These are phyloP conservation scores for Enhydra lutris DNA, from an alignment of 2,113 vertebrate genomes.

Conservation along the genomic window DNA sequence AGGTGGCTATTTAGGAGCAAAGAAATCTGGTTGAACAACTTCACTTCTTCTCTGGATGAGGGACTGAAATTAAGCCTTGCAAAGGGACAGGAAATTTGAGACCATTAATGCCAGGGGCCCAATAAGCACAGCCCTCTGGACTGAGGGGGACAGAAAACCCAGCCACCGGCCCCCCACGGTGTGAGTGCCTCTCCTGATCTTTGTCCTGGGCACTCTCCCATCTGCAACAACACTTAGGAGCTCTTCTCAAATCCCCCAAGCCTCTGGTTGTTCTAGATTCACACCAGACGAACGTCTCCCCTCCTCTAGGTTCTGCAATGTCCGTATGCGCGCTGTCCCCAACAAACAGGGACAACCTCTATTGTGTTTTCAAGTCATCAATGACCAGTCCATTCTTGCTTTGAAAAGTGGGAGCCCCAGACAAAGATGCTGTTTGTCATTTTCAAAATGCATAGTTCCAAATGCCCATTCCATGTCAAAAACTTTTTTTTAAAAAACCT, in stretches of 20 bases:
- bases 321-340: neutral
- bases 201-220: fast-evolving
- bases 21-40: neutral
- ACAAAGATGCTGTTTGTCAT: neutral
- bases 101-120: too few species aligned
- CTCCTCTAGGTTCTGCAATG: neutral
- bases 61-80: neutral
- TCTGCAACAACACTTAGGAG: neutral
- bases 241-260: neutral
- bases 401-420: neutral
- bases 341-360: too few species aligned
- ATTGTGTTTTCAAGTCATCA: neutral
- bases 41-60: neutral
- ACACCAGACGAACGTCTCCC: neutral
- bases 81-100: neutral
- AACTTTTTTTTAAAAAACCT: neutral
- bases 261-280: neutral
- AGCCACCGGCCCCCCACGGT: fast-evolving
- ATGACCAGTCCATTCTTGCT: neutral
- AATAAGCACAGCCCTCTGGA: fast-evolving
- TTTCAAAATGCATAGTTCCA: neutral
- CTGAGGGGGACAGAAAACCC: neutral
- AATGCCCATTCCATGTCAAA: neutral
- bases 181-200: fast-evolving
- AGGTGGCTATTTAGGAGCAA: fast-evolving